Percentiles rank a stretch among this genome's conserved stretches.
Evolutionary conservation across 2,113 vertebrate genomes (phyloP).

Genomic region (Eptesicus fuscus): DNA sequence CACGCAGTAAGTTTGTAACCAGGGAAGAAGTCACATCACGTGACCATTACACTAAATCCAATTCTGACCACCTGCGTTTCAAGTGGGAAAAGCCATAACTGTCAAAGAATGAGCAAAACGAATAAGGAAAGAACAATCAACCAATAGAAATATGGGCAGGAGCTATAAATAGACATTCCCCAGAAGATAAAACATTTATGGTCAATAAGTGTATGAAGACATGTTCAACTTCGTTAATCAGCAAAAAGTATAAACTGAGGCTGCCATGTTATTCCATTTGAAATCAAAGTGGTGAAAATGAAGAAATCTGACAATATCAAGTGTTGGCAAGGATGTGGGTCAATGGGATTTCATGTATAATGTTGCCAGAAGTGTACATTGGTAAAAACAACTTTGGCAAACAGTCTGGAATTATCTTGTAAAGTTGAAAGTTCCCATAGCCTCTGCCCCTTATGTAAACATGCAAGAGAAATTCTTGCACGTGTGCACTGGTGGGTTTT

Average conservation of each 20-base stretch:
- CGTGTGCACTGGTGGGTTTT: background rate
- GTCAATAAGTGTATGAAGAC: background rate
- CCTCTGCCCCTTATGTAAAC: background rate
- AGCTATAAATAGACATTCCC: background rate
- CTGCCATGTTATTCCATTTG: background rate
- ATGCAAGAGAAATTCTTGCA: background rate
- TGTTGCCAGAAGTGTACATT: background rate
- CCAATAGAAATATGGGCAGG: background rate
- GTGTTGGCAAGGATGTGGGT: background rate
- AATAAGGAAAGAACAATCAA: background rate
- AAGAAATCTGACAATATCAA: background rate
- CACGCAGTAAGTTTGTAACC: background rate
- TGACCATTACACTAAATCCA: background rate
- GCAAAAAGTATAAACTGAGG: background rate
- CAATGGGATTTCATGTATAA: background rate
- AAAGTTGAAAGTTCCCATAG: background rate
- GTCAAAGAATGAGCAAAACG: background rate
- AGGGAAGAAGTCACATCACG: background rate
- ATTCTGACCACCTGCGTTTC: background rate
- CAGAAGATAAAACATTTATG: background rate
- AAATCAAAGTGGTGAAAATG: background rate
- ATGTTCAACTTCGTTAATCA: background rate
- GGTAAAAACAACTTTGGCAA: background rate
- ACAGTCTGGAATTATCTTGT: background rate
- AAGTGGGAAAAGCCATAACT: background rate